Evolutionary conservation across 2,113 vertebrate species (phyloP).

Genomic region (Myotis lucifugus): DNA sequence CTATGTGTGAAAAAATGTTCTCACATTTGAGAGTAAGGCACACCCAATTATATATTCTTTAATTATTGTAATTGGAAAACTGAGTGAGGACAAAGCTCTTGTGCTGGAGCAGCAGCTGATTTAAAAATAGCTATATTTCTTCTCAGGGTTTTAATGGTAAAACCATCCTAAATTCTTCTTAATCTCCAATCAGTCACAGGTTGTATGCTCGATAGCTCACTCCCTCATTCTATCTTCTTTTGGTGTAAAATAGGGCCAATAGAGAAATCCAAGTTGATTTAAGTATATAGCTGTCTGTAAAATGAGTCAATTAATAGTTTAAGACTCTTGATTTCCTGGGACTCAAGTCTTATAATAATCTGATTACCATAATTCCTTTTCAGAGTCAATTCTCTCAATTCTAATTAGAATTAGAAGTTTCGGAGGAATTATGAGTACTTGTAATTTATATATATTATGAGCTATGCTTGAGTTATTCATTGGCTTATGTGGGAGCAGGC

Average conservation of each 20-base stretch:
- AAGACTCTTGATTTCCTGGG: constrained; percentile 75
- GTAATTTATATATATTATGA: constrained; percentile 50
- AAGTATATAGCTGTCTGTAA: constrained; percentile 71
- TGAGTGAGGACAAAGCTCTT: constrained; percentile 31
- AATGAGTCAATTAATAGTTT: constrained; percentile 78
- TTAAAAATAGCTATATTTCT: constrained; percentile 41
- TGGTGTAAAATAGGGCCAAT: constrained; percentile 57
- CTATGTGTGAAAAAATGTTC: background rate
- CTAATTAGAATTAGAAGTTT: constrained; percentile 72
- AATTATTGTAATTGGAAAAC: constrained; percentile 39
- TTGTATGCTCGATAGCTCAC: background rate
- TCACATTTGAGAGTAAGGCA: constrained; percentile 39
- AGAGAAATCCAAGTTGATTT: constrained; percentile 73
- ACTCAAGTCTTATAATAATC: constrained; percentile 70
- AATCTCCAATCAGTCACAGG: background rate
- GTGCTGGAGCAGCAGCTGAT: background rate
- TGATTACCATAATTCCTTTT: constrained; percentile 78
- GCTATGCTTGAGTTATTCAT: constrained; percentile 57
- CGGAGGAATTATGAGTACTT: constrained; percentile 58
- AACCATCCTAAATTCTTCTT: constrained; percentile 16
- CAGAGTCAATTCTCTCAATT: constrained; percentile 70
- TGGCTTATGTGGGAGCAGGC: constrained; percentile 7
- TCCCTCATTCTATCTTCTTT: constrained; percentile 27
- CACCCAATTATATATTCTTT: background rate
- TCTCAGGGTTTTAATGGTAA: constrained; percentile 47